Percentiles rank a stretch among this genome's conserved stretches.
Conservation (phyloP, 2,888 invertebrate species). For the Ptychoptera albimana region DNA sequence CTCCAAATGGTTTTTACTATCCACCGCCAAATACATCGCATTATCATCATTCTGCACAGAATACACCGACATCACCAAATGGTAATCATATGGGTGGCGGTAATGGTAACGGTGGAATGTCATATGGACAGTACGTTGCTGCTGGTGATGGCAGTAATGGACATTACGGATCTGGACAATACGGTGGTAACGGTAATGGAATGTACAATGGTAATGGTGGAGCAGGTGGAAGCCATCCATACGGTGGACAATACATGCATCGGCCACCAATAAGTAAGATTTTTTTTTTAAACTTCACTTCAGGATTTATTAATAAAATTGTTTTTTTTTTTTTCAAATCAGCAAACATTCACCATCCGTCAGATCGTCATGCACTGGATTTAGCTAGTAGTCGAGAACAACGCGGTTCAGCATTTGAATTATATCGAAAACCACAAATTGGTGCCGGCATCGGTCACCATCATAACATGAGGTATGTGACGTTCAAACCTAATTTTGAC, state of each 20-base stretch:
- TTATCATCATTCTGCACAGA: slow-evolving; percentile 24
- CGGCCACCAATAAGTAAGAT: slow-evolving; percentile 25
- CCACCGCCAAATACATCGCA: slow-evolving; percentile 25
- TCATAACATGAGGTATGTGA: slow-evolving; percentile 59
- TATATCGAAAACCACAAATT: slow-evolving; percentile 74
- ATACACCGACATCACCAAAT: slow-evolving; percentile 21
- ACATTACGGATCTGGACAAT: slow-evolving; percentile 19
- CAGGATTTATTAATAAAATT: neutral
- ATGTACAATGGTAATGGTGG: slow-evolving; percentile 17
- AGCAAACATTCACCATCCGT: slow-evolving; percentile 19
- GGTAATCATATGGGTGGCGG: slow-evolving; percentile 5
- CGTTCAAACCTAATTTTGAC: too few relatives aligned
- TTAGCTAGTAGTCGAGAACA: slow-evolving; percentile 79
- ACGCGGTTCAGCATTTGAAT: slow-evolving; percentile 85
- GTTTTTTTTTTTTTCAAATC: neutral
- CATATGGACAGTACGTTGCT: neutral
- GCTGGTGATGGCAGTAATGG: slow-evolving; percentile 8
- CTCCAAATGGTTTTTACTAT: slow-evolving; percentile 31
- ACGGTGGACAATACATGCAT: slow-evolving; percentile 26
- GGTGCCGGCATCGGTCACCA: slow-evolving; percentile 38
- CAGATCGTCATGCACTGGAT: slow-evolving; percentile 33
- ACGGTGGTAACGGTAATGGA: slow-evolving; percentile 20
- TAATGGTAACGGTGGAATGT: neutral
- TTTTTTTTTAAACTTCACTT: neutral
- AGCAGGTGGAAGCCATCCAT: slow-evolving; percentile 19